Conservation (phyloP, 2,888 invertebrate species). For the Phragmatobia fuliginosa region DNA sequence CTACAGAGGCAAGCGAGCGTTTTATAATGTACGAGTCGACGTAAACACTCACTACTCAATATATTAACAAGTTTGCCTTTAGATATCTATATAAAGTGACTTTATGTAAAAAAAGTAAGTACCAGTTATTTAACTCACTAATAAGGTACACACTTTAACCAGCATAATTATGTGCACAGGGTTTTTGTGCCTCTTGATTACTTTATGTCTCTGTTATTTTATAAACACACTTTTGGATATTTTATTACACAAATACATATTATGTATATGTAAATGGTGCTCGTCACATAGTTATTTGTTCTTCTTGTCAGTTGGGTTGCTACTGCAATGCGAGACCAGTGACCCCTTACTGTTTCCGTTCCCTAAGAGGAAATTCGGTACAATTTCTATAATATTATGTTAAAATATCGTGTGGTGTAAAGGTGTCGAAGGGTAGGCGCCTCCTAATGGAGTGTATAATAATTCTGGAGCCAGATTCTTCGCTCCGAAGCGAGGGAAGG, state of each 20-base stretch:
- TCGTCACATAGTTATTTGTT: not conserved
- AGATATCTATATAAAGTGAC: not conserved
- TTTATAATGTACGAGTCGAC: not conserved
- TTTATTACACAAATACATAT: no score
- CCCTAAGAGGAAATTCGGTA: no score
- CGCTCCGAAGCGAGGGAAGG: not conserved
- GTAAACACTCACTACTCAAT: not conserved
- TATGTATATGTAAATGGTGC: no score
- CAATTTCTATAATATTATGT: not conserved
- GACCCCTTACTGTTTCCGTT: not conserved
- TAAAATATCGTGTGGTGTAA: slow-evolving; percentile 1
- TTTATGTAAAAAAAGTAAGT: not conserved
- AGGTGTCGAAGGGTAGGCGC: slow-evolving; percentile 6
- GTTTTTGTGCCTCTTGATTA: no score
- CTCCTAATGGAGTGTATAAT: slow-evolving; percentile 37
- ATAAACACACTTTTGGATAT: no score
- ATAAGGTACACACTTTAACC: no score
- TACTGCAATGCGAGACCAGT: not conserved
- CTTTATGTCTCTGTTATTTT: no score
- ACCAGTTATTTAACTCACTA: not conserved
- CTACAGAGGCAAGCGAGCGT: not conserved
- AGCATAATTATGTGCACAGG: no score
- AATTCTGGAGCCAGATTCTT: slow-evolving; percentile 25
- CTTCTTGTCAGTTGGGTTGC: not conserved
- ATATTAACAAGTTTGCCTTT: not conserved